Conservation (phyloP, 2,113 vertebrate species). For the Lampris megalopsis region DNA sequence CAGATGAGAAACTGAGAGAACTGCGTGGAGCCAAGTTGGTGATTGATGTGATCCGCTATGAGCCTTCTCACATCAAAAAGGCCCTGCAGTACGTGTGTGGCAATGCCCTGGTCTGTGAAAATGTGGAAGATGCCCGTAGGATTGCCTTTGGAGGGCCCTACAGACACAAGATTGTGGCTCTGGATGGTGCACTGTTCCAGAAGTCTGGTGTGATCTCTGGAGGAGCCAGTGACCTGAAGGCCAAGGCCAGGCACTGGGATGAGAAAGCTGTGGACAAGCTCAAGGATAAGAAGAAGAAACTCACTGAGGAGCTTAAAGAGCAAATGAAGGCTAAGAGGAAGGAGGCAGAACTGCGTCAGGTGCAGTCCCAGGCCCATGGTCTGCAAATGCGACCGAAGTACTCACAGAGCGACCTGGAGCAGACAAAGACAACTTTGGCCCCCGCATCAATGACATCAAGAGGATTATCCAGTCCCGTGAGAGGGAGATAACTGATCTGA, state of each 20-base stretch:
- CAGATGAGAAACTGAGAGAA: constrained; percentile 93
- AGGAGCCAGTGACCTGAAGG: constrained; percentile 93
- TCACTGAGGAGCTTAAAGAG: constrained; percentile 95
- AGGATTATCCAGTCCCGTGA: constrained; percentile 92
- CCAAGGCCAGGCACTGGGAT: constrained; percentile 95
- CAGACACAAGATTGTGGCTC: constrained; percentile 93
- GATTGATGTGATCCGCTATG: constrained; percentile 95
- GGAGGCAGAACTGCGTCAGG: constrained; percentile 93
- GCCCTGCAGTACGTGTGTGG: constrained; percentile 95
- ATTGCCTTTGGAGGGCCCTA: constrained; percentile 95
- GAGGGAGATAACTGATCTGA: constrained; percentile 92
- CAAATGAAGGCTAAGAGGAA: constrained; percentile 97
- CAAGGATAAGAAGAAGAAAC: constrained; percentile 93
- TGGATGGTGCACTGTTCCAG: constrained; percentile 94
- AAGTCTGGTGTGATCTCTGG: constrained; percentile 96
- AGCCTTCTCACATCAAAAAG: constrained; percentile 96
- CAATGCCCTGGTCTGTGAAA: constrained; percentile 95
- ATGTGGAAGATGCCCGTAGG: constrained; percentile 92
- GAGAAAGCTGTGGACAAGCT: constrained; percentile 96
- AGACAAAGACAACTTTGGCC: constrained; percentile 94
- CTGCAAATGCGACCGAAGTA: constrained; percentile 95
- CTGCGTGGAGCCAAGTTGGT: constrained; percentile 94
- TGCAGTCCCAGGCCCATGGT: constrained; percentile 94
- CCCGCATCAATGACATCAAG: constrained; percentile 94
- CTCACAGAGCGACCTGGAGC: constrained; percentile 94